Conservation (phyloP, 2,797 vertebrate genomes). For the Lemur catta region DNA sequence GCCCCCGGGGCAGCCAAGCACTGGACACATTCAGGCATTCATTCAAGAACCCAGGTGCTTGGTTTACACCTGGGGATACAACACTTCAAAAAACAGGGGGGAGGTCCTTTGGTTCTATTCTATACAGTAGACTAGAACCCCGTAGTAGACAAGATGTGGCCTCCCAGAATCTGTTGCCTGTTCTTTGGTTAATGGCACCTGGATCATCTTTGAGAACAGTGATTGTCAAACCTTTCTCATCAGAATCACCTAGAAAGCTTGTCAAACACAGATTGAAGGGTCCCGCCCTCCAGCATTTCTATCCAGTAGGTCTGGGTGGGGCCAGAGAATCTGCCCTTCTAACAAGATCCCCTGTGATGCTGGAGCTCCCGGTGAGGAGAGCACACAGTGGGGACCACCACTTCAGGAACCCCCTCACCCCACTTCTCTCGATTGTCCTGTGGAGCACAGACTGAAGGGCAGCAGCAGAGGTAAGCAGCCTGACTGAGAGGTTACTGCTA, state of each 20-base stretch:
- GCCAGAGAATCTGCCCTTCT: neutral
- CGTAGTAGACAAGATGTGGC: neutral
- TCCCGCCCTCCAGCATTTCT: too few relatives aligned
- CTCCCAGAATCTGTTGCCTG: neutral
- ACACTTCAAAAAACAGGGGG: neutral
- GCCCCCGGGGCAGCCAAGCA: too few relatives aligned
- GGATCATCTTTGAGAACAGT: neutral
- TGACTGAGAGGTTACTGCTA: neutral
- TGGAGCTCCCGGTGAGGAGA: fast-evolving
- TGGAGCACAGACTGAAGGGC: neutral
- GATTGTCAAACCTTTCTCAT: neutral
- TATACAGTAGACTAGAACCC: neutral
- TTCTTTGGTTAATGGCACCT: neutral
- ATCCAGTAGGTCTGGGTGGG: neutral
- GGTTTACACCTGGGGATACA: neutral
- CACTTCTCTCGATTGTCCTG: neutral
- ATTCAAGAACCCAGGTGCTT: neutral
- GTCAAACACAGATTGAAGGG: fast-evolving
- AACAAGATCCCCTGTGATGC: neutral
- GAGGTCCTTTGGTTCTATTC: neutral
- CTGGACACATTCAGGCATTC: neutral
- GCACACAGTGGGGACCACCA: neutral
- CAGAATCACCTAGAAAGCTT: neutral
- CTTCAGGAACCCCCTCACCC: neutral
- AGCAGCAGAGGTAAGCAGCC: neutral